Conservation (phyloP, 2,888 invertebrate genomes). For the Agriotes lineatus region DNA sequence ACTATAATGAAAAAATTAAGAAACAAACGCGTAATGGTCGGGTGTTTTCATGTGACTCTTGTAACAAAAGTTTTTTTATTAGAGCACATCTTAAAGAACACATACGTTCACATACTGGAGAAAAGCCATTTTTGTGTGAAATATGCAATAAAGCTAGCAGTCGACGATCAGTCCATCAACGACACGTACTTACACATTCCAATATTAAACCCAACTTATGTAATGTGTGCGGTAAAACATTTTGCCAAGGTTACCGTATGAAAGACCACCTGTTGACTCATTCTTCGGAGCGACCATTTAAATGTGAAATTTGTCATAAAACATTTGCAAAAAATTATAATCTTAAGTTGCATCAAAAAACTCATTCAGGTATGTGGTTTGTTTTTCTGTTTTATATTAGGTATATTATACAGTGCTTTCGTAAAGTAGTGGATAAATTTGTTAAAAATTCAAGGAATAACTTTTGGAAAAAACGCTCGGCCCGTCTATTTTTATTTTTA, state of each 20-base stretch:
- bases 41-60: constrained; percentile 41
- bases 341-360: constrained; percentile 53
- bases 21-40: background rate
- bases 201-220: constrained; percentile 51
- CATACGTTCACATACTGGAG: constrained; percentile 39
- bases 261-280: constrained; percentile 54
- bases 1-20: background rate
- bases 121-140: constrained; percentile 46
- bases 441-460: too few species aligned
- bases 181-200: constrained; percentile 50
- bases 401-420: too few species aligned
- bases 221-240: constrained; percentile 54
- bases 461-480: too few species aligned
- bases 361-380: constrained; percentile 50
- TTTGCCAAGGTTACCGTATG: constrained; percentile 50
- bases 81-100: constrained; percentile 47
- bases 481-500: too few species aligned
- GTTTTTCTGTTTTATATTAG: too few species aligned
- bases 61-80: constrained; percentile 46
- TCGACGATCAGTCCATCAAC: constrained; percentile 46
- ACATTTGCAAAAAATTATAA: constrained; percentile 52
- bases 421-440: too few species aligned
- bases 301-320: constrained; percentile 53
- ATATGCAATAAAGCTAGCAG: constrained; percentile 50
- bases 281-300: constrained; percentile 48